phyloP scores from a whole-genome alignment of 2,113 vertebrate genomes.

The Nestor notabilis region DNA sequence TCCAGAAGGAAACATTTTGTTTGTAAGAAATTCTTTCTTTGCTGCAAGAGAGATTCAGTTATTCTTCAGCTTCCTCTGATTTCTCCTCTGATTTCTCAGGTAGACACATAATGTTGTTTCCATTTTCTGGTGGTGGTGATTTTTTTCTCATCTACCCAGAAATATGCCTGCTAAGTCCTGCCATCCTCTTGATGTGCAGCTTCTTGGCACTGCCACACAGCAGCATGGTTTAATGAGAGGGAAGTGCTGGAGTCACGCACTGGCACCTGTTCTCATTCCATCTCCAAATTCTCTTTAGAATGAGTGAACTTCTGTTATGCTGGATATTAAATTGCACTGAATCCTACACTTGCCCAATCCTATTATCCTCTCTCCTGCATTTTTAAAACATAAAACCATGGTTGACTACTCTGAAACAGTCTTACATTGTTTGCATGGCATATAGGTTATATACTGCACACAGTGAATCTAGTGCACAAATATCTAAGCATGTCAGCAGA shows the following conservation, averaged over 20 bases:
- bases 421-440: neutral
- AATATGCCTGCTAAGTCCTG: neutral
- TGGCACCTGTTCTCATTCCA: neutral
- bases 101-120: neutral
- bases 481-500: neutral
- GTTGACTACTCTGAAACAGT: neutral
- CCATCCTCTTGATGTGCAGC: neutral
- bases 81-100: neutral
- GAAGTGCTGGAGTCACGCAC: neutral
- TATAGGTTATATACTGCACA: neutral
- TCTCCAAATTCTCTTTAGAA: neutral
- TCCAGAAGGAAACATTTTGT: neutral
- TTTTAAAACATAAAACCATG: neutral
- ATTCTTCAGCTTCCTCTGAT: neutral
- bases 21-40: neutral
- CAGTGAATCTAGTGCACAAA: neutral
- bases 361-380: neutral
- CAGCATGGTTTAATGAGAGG: neutral
- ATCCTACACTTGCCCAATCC: neutral
- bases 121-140: neutral
- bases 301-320: neutral
- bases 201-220: neutral
- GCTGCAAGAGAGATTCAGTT: neutral
- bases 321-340: conserved; percentile 1
- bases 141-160: neutral